Percentiles rank a stretch among this genome's conserved stretches.
Evolutionary conservation across 1,140 invertebrate species (phyloP).

Genomic region (Luehdorfia chinensis): DNA sequence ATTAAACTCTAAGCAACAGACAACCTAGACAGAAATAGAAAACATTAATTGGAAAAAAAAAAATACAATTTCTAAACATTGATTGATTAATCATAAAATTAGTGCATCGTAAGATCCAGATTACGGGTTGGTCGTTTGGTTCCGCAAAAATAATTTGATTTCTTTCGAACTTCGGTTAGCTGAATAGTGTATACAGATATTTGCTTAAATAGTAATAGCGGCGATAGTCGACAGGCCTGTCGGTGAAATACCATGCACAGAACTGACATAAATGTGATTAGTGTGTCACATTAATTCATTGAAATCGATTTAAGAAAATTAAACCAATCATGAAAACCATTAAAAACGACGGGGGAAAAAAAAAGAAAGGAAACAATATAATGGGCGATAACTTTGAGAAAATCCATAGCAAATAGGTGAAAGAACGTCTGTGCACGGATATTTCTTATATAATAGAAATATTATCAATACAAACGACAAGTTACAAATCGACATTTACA

Average conservation of each 20-base stretch:
- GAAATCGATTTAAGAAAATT: too few relatives aligned
- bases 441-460: too few relatives aligned
- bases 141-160: background rate
- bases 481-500: too few relatives aligned
- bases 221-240: background rate
- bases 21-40: constrained; percentile 28
- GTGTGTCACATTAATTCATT: too few relatives aligned
- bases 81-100: constrained; percentile 17
- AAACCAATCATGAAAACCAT: too few relatives aligned
- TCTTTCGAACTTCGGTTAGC: background rate
- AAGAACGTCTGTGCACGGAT: too few relatives aligned
- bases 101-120: constrained; percentile 22
- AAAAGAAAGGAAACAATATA: too few relatives aligned
- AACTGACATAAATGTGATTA: too few relatives aligned
- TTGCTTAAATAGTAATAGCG: background rate
- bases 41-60: constrained; percentile 17
- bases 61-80: constrained; percentile 21
- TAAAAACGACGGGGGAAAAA: too few relatives aligned
- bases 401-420: too few relatives aligned
- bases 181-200: background rate
- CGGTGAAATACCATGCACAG: background rate
- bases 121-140: constrained; percentile 1
- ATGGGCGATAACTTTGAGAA: too few relatives aligned
- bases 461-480: too few relatives aligned
- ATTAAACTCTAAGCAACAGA: constrained; percentile 31